Evolutionary conservation across 2,797 vertebrate species (phyloP).

Genomic region (Cyclopterus lumpus): DNA sequence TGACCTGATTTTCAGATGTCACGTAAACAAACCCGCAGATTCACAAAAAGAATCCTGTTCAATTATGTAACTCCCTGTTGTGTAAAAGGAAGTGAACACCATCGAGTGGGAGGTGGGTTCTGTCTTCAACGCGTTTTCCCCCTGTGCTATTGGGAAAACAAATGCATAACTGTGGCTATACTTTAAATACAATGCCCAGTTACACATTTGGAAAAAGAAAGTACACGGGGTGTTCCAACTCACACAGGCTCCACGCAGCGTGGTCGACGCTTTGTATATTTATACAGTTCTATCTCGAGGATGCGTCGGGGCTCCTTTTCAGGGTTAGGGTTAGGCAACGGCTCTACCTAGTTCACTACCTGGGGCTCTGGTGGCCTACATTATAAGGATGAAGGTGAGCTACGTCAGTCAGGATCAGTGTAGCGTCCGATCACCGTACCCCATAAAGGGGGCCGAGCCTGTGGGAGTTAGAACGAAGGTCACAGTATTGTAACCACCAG

Average conservation of each 20-base stretch:
- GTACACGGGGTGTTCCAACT: background rate
- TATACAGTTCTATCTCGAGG: too few species aligned
- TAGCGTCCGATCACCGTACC: background rate
- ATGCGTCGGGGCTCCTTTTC: too few species aligned
- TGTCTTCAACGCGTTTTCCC: conserved; percentile 17
- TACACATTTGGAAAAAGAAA: background rate
- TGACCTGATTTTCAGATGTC: conserved; percentile 78
- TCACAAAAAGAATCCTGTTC: conserved; percentile 52
- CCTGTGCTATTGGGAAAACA: conserved; percentile 33
- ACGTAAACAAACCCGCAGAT: conserved; percentile 71
- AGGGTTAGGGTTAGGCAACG: too few species aligned
- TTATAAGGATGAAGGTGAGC: too few species aligned
- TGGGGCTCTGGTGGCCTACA: too few species aligned
- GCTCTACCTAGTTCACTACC: too few species aligned
- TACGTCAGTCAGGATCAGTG: too few species aligned
- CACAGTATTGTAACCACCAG: too few species aligned
- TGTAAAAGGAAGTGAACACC: conserved; percentile 60
- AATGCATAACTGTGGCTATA: conserved; percentile 10
- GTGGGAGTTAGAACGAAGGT: background rate
- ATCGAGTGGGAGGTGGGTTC: conserved; percentile 47
- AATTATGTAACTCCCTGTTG: conserved; percentile 74
- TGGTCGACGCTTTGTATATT: too few species aligned
- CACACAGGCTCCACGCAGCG: too few species aligned
- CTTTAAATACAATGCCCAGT: conserved; percentile 1
- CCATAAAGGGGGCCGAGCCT: background rate